Base-by-base conservation (phyloP, 1,140 invertebrate genomes). In the Mizuhopecten yessoensis region DNA sequence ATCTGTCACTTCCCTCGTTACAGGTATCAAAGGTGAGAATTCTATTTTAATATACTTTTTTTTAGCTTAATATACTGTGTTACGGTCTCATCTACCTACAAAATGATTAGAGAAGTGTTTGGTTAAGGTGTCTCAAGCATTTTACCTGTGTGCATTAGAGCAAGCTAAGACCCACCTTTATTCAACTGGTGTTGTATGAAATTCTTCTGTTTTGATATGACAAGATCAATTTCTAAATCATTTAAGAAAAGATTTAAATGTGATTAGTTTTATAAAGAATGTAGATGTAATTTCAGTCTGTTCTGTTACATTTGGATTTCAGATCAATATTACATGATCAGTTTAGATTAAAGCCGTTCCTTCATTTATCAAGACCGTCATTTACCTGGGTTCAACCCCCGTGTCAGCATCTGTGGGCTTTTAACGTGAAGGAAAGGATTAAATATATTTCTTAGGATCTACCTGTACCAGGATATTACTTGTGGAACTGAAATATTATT, bases 21-120 rank as follows among this genome's bases (percentile, higher is more conserved):
- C 57, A 75, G 57, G 57, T 75, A n/a, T 75, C 57, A 75, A 75
- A 75, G 57, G 57, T 75, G 57, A 75, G 57, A 75, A 75, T 75
- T 75, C 57, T 75, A 29, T 75, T 75, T 75, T 75, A 75, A 75
- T 75, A 75, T 75, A 75, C 57, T 5, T 75, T 75, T 75, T 75
- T n/a, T 75, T 23, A 75, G 57, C 29, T 75, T 75, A 29, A 75
- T 75, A 75, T 75, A 75, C 57, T 75, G 57, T 29, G 57, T 75
- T 75, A 75, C 57, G 57, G 29, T 75, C 57, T 75, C 57, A 75
- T 75, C 57, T 29, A n/a, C n/a, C 5, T 29, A 17, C 57, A 75
- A 75, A 29, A 1, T 75, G 57, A 29, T 75, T n/a, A 75, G 23
- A 17, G 11, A 75, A 75, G n/a, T 75, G n/a, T 75, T 75, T 75